Percentiles rank a stretch among this genome's conserved stretches.
Evolutionary conservation across 2,113 vertebrate genomes (phyloP).

Genomic region (Setophaga petechia): DNA sequence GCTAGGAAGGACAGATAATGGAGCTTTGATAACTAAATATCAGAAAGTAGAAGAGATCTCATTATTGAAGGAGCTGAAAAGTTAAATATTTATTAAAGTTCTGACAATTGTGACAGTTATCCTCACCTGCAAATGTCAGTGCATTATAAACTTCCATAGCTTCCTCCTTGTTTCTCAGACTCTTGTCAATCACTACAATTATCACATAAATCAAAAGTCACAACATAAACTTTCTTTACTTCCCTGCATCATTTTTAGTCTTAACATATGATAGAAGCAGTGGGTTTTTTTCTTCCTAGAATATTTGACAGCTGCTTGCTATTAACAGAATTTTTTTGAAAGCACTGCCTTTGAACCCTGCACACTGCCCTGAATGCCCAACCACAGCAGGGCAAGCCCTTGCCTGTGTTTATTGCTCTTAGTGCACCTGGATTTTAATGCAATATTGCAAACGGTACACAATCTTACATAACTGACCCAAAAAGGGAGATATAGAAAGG

Average conservation of each 20-base stretch:
- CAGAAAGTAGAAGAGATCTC: background rate
- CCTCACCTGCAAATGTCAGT: slow-evolving; percentile 21
- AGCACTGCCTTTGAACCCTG: background rate
- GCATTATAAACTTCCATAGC: background rate
- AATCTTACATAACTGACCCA: background rate
- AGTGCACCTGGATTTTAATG: background rate
- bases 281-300: background rate
- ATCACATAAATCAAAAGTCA: slow-evolving; percentile 26
- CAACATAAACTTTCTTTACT: slow-evolving; percentile 18
- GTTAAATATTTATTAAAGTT: slow-evolving; percentile 39
- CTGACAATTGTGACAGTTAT: slow-evolving; percentile 28
- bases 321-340: background rate
- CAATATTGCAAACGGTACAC: background rate
- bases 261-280: background rate
- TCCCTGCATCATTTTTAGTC: background rate
- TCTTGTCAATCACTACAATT: slow-evolving; percentile 43
- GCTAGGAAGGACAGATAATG: slow-evolving; percentile 32
- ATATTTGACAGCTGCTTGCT: background rate
- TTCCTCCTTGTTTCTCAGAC: slow-evolving; percentile 14
- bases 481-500: background rate
- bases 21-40: slow-evolving; percentile 15
- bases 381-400: background rate
- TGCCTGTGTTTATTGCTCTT: background rate
- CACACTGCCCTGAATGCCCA: background rate
- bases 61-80: slow-evolving; percentile 19